phyloP scores from a whole-genome alignment of 2,113 vertebrate species.

The Tupaia tana region DNA sequence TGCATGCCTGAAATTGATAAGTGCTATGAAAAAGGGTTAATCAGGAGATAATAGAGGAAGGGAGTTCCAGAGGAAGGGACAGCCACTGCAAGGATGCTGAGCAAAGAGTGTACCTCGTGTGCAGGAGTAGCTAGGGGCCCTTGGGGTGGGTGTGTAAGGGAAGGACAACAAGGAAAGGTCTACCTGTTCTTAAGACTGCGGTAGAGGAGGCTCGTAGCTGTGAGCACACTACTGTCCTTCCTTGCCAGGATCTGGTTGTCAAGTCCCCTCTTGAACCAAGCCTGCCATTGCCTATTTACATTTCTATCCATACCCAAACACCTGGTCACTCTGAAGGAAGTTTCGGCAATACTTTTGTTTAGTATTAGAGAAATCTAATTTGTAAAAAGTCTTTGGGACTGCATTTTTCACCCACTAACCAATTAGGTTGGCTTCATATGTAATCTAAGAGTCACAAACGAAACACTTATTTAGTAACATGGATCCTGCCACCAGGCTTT shows the following conservation, averaged over 20 bases:
- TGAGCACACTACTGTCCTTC: neutral
- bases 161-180: neutral
- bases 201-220: neutral
- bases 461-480: conserved; percentile 10
- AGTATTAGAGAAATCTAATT: neutral
- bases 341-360: neutral
- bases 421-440: neutral
- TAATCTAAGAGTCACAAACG: neutral
- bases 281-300: neutral
- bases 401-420: conserved; percentile 1
- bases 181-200: neutral
- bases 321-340: neutral
- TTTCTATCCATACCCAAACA: neutral
- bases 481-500: neutral
- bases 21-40: neutral
- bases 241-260: neutral
- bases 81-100: neutral
- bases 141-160: neutral
- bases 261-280: neutral
- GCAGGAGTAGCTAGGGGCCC: neutral
- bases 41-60: neutral
- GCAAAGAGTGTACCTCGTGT: neutral
- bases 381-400: neutral
- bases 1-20: neutral
- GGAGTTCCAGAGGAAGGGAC: neutral